phyloP scores from a whole-genome alignment of 2,797 vertebrate species.

The Phylloscopus collybita region DNA sequence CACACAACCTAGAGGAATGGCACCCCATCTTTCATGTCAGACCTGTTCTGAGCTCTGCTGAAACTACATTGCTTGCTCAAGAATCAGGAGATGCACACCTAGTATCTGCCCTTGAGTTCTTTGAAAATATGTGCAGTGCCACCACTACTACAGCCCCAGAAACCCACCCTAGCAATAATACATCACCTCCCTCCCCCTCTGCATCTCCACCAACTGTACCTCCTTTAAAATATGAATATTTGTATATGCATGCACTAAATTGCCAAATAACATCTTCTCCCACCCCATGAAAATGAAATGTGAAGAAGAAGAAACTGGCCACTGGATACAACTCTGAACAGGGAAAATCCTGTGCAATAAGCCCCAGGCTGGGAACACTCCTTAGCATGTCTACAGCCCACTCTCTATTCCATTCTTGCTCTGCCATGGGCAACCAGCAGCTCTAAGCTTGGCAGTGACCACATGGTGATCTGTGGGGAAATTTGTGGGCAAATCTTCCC shows the following conservation, averaged over 20 bases:
- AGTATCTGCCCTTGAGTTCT: neutral
- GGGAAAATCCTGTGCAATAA: neutral
- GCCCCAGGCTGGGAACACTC: neutral
- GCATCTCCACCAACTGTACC: neutral
- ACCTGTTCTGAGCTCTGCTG: neutral
- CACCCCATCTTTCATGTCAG: neutral
- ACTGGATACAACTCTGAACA: neutral
- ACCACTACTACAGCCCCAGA: neutral
- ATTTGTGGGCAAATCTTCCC: neutral
- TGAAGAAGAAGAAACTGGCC: neutral
- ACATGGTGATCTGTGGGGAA: neutral
- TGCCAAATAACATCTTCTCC: neutral
- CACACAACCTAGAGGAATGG: neutral
- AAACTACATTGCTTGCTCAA: neutral
- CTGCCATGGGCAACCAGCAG: neutral
- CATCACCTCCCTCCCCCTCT: neutral
- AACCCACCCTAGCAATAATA: neutral
- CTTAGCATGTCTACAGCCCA: neutral
- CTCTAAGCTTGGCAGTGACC: fast-evolving
- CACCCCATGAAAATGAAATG: neutral
- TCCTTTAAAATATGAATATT: neutral
- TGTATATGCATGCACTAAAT: neutral
- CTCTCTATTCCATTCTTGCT: neutral
- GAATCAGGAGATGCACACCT: neutral
- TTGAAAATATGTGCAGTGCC: neutral